Evolutionary conservation across 2,797 vertebrate species (phyloP).

Genomic region (Scolopax bukidnonensis): DNA sequence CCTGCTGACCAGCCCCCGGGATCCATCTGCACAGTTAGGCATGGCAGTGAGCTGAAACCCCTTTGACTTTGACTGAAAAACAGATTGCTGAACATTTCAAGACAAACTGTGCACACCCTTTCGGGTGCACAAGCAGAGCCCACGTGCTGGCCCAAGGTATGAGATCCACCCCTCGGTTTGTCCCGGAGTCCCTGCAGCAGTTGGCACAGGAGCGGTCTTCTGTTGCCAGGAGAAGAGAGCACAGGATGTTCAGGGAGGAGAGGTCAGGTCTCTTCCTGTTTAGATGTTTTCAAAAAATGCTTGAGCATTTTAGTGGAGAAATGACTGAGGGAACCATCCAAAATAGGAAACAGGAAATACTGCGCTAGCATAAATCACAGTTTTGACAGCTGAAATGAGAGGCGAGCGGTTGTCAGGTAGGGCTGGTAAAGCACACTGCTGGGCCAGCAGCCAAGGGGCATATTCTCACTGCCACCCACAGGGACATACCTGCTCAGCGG

Average conservation of each 20-base stretch:
- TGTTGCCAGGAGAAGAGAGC: conserved; percentile 47
- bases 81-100: not conserved
- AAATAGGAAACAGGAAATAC: conserved; percentile 10
- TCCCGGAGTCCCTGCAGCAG: not conserved
- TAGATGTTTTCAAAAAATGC: conserved; percentile 35
- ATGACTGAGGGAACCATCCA: not conserved
- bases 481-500: not conserved
- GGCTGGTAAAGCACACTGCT: not conserved
- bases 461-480: not conserved
- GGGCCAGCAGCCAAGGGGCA: not conserved
- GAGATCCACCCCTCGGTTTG: not conserved
- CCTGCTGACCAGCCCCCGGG: accelerated
- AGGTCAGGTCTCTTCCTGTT: conserved; percentile 70
- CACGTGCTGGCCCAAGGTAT: not conserved
- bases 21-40: not conserved
- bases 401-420: not conserved
- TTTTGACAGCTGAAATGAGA: not conserved
- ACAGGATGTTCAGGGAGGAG: conserved; percentile 49
- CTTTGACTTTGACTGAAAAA: too few relatives aligned
- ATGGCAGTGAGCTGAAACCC: not conserved
- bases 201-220: conserved; percentile 28
- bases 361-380: not conserved
- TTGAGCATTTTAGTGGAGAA: conserved; percentile 56
- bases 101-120: too few relatives aligned
- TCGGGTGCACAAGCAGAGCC: not conserved